These are phyloP conservation scores for Notodromas monacha DNA, from an alignment of 2,888 invertebrate genomes.

Conservation along the genomic window DNA sequence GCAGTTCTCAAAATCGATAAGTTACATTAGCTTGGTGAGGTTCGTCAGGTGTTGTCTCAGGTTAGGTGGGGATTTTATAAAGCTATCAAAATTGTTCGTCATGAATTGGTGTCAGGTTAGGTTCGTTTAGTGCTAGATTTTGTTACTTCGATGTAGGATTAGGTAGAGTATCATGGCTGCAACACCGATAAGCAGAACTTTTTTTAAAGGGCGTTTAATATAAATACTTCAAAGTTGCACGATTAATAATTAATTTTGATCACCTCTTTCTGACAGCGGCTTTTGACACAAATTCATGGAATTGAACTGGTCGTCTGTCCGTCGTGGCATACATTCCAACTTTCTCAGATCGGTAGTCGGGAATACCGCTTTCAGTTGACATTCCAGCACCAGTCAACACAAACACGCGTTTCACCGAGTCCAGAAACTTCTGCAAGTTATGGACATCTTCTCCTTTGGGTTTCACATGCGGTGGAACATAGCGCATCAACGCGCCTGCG, in stretches of 20 bases:
- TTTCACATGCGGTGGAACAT: too few species aligned
- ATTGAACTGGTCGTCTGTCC: conserved; percentile 48
- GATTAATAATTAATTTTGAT: background rate
- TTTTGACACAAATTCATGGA: conserved; percentile 34
- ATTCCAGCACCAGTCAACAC: conserved; percentile 73
- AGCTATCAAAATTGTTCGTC: too few species aligned
- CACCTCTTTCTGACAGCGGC: background rate
- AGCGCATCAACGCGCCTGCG: too few species aligned
- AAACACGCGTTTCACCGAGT: conserved; percentile 24
- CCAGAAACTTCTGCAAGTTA: conserved; percentile 25
- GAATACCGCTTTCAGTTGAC: conserved; percentile 85
- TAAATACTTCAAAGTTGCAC: background rate
- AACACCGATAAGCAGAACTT: background rate
- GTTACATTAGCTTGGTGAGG: too few species aligned
- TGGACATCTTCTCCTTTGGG: too few species aligned
- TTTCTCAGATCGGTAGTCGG: conserved; percentile 66
- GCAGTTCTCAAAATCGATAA: too few species aligned
- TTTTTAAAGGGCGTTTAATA: background rate
- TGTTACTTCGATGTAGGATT: too few species aligned
- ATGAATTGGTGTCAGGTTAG: too few species aligned
- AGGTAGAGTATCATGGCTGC: too few species aligned
- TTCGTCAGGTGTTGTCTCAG: too few species aligned
- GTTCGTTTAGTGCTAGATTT: too few species aligned
- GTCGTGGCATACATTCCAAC: conserved; percentile 66
- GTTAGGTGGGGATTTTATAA: too few species aligned